Conservation (phyloP, 2,797 vertebrate species). For the Falco berigora region DNA sequence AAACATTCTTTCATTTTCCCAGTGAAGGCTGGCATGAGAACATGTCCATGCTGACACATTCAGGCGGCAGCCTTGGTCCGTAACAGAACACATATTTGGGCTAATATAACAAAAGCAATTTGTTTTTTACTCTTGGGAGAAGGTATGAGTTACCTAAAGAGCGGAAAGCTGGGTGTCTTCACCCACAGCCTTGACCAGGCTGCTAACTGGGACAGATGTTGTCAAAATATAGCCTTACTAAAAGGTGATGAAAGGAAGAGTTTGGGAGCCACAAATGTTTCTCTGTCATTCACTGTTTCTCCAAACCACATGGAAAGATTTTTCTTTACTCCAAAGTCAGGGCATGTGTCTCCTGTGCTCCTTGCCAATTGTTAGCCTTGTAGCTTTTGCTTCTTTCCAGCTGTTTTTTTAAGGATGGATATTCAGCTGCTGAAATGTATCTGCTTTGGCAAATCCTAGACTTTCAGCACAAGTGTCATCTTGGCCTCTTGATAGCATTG, state of each 20-base stretch:
- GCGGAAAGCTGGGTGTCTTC: neutral
- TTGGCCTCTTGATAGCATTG: neutral
- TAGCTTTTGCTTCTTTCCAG: neutral
- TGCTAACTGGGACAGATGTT: neutral
- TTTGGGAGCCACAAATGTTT: neutral
- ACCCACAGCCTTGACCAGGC: neutral
- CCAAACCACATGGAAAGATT: neutral
- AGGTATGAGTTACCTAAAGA: neutral
- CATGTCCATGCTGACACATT: neutral
- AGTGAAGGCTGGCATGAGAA: neutral
- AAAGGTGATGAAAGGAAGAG: slow-evolving; percentile 2
- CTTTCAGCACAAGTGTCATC: neutral
- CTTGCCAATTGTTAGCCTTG: neutral
- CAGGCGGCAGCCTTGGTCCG: neutral
- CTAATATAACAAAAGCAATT: neutral
- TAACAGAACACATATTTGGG: neutral
- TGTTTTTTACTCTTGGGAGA: neutral
- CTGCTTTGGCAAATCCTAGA: neutral
- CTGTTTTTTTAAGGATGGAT: neutral
- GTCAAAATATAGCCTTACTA: neutral
- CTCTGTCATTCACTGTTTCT: neutral
- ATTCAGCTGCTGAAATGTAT: neutral
- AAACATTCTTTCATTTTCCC: neutral
- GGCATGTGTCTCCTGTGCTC: fast-evolving
- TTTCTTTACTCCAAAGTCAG: neutral